Evolutionary conservation across 2,113 vertebrate genomes (phyloP).

Genomic region (Crotalus helleri): DNA sequence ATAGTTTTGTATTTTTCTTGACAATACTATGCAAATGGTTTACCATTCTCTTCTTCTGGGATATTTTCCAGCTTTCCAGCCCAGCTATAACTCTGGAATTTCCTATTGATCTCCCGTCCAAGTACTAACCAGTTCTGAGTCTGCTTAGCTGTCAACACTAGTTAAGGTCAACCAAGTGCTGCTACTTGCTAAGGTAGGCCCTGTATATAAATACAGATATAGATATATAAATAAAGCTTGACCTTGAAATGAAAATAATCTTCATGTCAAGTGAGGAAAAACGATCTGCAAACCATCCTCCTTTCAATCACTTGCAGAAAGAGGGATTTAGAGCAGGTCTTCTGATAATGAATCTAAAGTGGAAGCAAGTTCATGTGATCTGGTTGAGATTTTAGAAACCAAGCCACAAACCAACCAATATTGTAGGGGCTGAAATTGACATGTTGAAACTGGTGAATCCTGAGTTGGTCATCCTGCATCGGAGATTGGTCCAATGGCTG

Average conservation of each 20-base stretch:
- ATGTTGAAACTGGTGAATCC: neutral
- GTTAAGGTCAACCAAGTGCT: neutral
- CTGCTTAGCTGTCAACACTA: neutral
- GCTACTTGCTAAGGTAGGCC: neutral
- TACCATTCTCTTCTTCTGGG: neutral
- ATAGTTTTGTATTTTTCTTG: neutral
- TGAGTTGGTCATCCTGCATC: neutral
- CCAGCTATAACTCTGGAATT: neutral
- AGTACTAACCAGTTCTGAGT: neutral
- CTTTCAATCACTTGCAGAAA: neutral
- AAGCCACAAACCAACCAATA: neutral
- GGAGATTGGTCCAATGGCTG: neutral
- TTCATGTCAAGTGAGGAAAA: neutral
- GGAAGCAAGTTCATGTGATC: neutral
- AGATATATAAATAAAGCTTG: neutral
- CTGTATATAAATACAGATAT: neutral
- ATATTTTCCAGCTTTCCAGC: neutral
- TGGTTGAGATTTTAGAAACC: neutral
- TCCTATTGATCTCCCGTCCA: neutral
- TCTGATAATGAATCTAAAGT: neutral
- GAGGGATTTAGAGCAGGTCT: neutral
- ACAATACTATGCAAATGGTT: neutral
- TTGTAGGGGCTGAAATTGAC: neutral
- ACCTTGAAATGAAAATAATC: neutral
- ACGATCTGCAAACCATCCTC: neutral